Percentiles rank a stretch among this genome's conserved stretches.
Evolutionary conservation across 2,797 vertebrate species (phyloP).

Genomic region (Hydrophis major): DNA sequence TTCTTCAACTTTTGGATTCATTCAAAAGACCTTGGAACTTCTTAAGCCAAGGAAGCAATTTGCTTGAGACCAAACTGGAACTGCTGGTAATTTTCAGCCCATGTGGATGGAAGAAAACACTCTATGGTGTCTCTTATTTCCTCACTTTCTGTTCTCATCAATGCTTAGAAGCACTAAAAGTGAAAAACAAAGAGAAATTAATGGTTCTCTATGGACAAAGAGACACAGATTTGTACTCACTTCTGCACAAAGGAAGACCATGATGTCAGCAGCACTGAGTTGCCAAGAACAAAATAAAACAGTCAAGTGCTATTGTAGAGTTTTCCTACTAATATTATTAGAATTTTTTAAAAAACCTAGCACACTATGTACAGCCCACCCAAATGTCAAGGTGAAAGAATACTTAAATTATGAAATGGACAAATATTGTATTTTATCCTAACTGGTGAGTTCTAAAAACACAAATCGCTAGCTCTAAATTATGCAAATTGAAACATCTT

Average conservation of each 20-base stretch:
- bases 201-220: constrained; percentile 23
- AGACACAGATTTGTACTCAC: background rate
- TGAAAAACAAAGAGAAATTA: constrained; percentile 26
- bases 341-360: background rate
- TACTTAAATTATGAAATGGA: background rate
- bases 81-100: background rate
- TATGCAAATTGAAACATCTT: background rate
- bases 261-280: constrained; percentile 1
- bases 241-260: background rate
- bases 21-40: background rate
- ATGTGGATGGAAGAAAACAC: background rate
- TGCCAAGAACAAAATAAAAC: background rate
- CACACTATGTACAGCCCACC: background rate
- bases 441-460: background rate
- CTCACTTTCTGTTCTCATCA: background rate
- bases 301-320: background rate
- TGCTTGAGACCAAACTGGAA: constrained; percentile 13
- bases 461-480: background rate
- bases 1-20: background rate
- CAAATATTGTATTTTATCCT: background rate
- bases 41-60: background rate
- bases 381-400: background rate
- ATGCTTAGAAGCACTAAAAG: constrained; percentile 26
- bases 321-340: background rate
- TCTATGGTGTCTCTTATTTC: background rate